Evolutionary conservation across 2,113 vertebrate species (phyloP).

Genomic region (Sprattus sprattus): DNA sequence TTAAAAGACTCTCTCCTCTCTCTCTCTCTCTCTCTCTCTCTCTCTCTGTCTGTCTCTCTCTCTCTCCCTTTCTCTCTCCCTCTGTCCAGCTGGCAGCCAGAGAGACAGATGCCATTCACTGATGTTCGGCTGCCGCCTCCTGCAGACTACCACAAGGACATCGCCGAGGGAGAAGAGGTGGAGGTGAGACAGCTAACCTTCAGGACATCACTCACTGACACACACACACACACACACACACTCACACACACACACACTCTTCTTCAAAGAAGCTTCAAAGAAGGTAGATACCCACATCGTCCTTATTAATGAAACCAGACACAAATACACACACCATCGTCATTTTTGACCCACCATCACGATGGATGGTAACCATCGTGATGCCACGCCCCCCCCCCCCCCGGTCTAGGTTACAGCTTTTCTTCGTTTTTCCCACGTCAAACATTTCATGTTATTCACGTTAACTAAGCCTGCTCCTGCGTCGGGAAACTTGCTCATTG

Average conservation of each 20-base stretch:
- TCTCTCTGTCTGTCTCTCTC: not conserved
- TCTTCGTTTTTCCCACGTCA: too few species aligned
- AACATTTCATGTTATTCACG: too few species aligned
- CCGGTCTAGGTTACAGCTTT: too few species aligned
- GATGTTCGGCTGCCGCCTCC: conserved; percentile 88
- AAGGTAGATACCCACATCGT: not conserved
- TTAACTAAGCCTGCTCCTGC: too few species aligned
- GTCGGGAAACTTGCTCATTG: too few species aligned
- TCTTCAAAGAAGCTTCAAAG: conserved; percentile 2
- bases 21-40: not conserved
- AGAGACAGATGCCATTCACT: conserved; percentile 87
- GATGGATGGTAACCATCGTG: too few species aligned
- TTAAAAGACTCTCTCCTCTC: not conserved
- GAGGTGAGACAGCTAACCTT: conserved; percentile 73
- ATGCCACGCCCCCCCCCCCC: too few species aligned
- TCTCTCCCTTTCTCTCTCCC: not conserved
- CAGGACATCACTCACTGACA: not conserved
- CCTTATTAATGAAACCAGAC: not conserved
- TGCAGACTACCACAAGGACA: conserved; percentile 82
- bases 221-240: not conserved
- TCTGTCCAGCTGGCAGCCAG: conserved; percentile 83
- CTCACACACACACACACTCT: not conserved
- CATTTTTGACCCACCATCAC: too few species aligned
- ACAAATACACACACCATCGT: not conserved
- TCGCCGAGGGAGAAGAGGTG: conserved; percentile 88